Base-by-base conservation (phyloP, 2,888 invertebrate genomes). In the Netelia inedita region DNA sequence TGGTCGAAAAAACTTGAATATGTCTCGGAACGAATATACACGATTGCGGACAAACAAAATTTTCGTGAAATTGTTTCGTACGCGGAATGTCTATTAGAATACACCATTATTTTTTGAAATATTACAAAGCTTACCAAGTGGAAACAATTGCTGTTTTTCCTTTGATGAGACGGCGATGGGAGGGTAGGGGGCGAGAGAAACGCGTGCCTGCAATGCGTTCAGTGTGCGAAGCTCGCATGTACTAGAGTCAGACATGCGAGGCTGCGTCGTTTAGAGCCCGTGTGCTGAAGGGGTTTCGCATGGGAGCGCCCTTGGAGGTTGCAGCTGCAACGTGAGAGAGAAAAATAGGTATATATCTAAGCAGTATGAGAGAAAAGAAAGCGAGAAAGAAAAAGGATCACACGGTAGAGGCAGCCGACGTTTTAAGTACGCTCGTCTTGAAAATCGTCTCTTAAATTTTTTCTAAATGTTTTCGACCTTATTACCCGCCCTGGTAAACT, bases 401-500 rank as follows among this genome's bases (percentile, higher is more conserved):
- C 53, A 57, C 68, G 11, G 81, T 19, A 41, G 68, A 68, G 81
- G 63, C 28, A n/a, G 68, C 35, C 53, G 57, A 65, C 57, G 69
- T 78, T 76, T 78, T 53, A 57, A 78, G 81, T 74, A 63, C 63
- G 78, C 73, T 84, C 57, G 73, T 72, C 63, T 84, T 46, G 50
- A 81, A 81, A 78, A 73, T 80, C 66, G 10, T 68, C 83, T 68
- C 81, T 55, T 41, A 68, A 73, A 68, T 68, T 80, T 68, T 61
- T 57, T 41, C 50, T 50, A 80, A 74, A 21, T 19, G 61, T 28
- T 78, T 28, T 78, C 41, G 73, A 78, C 73, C 66, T 84, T 84
- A 76, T 78, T 74, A 69, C 73, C 35, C 21, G 2, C 21, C 41
- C 19, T 14, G 55, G 72, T 11, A 57, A 81, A 55, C 61, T 57